A percentile compares a stretch with the other conserved stretches of the same genome.
Evolutionary conservation across 2,888 invertebrate genomes (phyloP).

Genomic region (Phania funesta): DNA sequence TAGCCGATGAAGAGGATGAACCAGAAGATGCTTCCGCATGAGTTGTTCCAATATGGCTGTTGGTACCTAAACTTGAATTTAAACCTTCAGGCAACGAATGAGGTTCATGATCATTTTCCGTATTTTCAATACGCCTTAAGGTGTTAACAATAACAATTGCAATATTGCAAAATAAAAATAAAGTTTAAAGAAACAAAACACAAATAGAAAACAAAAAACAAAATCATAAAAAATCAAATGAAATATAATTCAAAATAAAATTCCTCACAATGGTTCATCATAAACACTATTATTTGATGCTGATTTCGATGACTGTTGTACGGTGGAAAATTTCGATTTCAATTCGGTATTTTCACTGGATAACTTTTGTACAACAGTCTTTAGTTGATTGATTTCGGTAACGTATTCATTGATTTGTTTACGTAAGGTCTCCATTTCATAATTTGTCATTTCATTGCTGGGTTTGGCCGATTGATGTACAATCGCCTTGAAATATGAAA

Average conservation of each 20-base stretch:
- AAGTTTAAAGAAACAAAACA: conserved; percentile 51
- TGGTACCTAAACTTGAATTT: conserved; percentile 43
- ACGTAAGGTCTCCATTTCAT: conserved; percentile 79
- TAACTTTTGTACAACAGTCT: conserved; percentile 86
- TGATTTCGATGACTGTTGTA: conserved; percentile 64
- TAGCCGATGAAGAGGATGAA: conserved; percentile 73
- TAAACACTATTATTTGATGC: conserved; percentile 76
- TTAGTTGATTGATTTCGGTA: conserved; percentile 79
- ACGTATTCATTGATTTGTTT: conserved; percentile 79
- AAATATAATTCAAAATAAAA: conserved; percentile 55
- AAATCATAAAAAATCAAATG: conserved; percentile 56
- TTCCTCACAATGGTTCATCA: conserved; percentile 79
- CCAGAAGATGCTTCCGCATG: conserved; percentile 69
- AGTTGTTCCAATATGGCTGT: conserved; percentile 27
- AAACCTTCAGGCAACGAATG: conserved; percentile 78
- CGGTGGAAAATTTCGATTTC: conserved; percentile 82
- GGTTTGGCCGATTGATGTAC: conserved; percentile 74
- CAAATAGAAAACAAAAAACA: conserved; percentile 47
- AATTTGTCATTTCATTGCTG: conserved; percentile 65
- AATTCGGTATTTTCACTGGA: conserved; percentile 90
- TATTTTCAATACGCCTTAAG: conserved; percentile 78
- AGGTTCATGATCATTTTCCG: conserved; percentile 77
- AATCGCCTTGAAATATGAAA: conserved; percentile 71
- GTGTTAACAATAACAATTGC: background rate
- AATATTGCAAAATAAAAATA: conserved; percentile 34